These are phyloP conservation scores for Thereva unica DNA, from an alignment of 2,888 invertebrate genomes.

Conservation along the genomic window DNA sequence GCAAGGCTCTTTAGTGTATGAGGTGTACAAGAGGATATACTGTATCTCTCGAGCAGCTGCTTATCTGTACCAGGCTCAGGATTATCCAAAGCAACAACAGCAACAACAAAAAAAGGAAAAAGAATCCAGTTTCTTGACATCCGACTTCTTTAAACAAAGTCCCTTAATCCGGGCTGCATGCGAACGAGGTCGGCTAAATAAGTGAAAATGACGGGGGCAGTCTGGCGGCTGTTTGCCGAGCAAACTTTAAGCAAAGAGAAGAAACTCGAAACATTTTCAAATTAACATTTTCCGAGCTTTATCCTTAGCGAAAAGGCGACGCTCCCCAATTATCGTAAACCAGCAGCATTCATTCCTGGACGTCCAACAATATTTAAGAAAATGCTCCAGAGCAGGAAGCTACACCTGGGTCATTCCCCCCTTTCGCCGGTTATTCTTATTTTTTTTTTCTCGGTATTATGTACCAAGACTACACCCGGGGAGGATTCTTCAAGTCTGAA, in stretches of 20 bases:
- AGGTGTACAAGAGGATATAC: no score
- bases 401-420: slow-evolving; percentile 35
- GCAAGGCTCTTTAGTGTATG: no score
- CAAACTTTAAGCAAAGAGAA: slow-evolving; percentile 14
- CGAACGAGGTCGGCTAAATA: not conserved
- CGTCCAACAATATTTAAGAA: slow-evolving; percentile 31
- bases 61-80: no score
- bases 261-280: slow-evolving; percentile 10
- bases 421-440: slow-evolving; percentile 14
- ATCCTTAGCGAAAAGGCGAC: slow-evolving; percentile 22
- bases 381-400: slow-evolving; percentile 26
- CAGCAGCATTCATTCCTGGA: slow-evolving; percentile 18
- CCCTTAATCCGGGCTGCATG: no score
- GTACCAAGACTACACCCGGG: no score
- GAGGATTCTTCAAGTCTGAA: no score
- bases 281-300: slow-evolving; percentile 22
- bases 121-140: no score
- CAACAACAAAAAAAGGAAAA: no score
- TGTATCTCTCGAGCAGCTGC: no score
- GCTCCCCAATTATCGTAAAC: slow-evolving; percentile 32
- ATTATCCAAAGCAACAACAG: no score
- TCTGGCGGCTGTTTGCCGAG: no score
- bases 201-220: not conserved
- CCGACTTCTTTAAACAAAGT: no score
- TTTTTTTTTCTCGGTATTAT: not conserved